phyloP scores from a whole-genome alignment of 2,888 invertebrate species.

The Protodeltote pygarga region DNA sequence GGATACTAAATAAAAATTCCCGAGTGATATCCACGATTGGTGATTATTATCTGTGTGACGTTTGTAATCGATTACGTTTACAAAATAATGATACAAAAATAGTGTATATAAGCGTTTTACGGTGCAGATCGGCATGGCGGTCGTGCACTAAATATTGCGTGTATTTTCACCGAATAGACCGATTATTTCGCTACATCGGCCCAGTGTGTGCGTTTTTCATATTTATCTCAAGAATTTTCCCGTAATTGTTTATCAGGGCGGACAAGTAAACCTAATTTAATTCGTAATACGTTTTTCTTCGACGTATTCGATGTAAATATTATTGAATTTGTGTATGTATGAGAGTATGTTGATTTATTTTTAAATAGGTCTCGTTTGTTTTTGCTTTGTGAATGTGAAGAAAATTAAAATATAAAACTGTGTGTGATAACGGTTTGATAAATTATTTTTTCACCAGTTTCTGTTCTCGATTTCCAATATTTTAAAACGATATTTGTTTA shows the following conservation, averaged over 20 bases:
- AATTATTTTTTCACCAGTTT: slow-evolving; percentile 19
- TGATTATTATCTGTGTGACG: slow-evolving; percentile 36
- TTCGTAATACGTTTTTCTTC: slow-evolving; percentile 26
- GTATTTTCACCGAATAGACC: slow-evolving; percentile 52
- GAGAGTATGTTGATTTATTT: slow-evolving; percentile 37
- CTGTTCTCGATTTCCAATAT: slow-evolving; percentile 2
- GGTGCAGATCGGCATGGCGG: slow-evolving; percentile 73
- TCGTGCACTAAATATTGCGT: slow-evolving; percentile 60
- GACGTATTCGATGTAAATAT: slow-evolving; percentile 41
- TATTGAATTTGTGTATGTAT: slow-evolving; percentile 43
- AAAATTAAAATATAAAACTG: slow-evolving; percentile 29
- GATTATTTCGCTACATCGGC: slow-evolving; percentile 53
- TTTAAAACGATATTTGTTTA: background rate
- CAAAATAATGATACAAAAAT: slow-evolving; percentile 75
- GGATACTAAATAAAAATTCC: slow-evolving; percentile 14
- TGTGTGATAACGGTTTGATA: slow-evolving; percentile 26
- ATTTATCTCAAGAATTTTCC: slow-evolving; percentile 47
- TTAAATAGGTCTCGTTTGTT: slow-evolving; percentile 32
- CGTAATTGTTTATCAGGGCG: slow-evolving; percentile 26
- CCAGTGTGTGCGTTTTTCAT: slow-evolving; percentile 42
- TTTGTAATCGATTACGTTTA: slow-evolving; percentile 59
- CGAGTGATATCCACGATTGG: slow-evolving; percentile 31
- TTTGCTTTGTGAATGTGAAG: slow-evolving; percentile 12
- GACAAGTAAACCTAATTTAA: slow-evolving; percentile 37
- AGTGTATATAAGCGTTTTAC: slow-evolving; percentile 78